Conservation (phyloP, 2,888 invertebrate genomes). For the Dolichomitus sp. region DNA sequence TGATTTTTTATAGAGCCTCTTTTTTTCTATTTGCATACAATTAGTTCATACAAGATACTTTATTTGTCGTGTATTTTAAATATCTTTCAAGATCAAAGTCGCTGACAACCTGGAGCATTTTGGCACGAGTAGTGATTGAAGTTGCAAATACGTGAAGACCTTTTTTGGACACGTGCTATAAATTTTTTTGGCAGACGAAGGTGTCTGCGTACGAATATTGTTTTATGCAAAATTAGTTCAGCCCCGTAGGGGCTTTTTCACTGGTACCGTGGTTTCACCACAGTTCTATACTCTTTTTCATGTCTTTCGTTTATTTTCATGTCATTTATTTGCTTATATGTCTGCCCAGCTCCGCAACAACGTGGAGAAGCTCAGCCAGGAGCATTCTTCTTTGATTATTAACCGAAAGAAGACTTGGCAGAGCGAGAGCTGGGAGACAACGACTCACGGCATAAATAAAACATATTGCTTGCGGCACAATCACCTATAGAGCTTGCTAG, state of each 20-base stretch:
- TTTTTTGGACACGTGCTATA: neutral
- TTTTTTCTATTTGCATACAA: neutral
- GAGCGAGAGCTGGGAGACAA: slow-evolving; percentile 57
- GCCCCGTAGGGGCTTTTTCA: slow-evolving; percentile 25
- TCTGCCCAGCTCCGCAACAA: slow-evolving; percentile 24
- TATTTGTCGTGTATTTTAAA: neutral
- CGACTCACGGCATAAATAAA: slow-evolving; percentile 75
- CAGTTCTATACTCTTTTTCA: neutral
- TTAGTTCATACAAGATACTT: neutral
- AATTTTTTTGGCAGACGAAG: neutral
- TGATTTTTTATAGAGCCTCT: too few relatives aligned
- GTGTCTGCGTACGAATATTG: slow-evolving; percentile 2
- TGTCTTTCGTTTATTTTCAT: slow-evolving; percentile 13
- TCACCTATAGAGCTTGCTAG: slow-evolving; percentile 64
- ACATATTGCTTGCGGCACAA: slow-evolving; percentile 75
- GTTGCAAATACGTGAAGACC: neutral
- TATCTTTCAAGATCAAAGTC: neutral
- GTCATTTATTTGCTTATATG: slow-evolving; percentile 12
- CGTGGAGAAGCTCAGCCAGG: slow-evolving; percentile 16
- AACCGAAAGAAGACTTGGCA: slow-evolving; percentile 64
- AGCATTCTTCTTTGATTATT: slow-evolving; percentile 68
- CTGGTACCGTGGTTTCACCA: neutral
- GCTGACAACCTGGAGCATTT: neutral
- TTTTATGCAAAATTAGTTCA: slow-evolving; percentile 57
- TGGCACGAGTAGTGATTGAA: neutral